Evolutionary conservation across 2,797 vertebrate genomes (phyloP).

Genomic region (Oreochromis grahami): DNA sequence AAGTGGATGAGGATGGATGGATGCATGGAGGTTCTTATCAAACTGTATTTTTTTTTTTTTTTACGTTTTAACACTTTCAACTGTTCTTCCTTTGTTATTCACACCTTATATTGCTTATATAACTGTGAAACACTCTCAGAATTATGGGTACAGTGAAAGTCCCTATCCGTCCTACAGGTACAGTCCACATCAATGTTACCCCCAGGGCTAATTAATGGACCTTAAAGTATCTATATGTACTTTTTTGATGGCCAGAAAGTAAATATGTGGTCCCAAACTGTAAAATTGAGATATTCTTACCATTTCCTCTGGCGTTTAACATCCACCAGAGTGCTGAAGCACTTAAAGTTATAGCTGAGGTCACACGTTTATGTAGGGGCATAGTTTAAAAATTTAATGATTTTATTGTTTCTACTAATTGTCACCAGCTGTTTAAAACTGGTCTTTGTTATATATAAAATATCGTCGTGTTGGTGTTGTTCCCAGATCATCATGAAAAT

Average conservation of each 20-base stretch:
- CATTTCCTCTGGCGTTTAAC: not conserved
- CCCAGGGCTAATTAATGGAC: not conserved
- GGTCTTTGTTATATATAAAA: too few relatives aligned
- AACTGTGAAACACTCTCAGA: not conserved
- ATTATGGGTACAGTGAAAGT: not conserved
- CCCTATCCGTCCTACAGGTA: not conserved
- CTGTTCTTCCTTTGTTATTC: not conserved
- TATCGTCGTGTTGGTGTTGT: too few relatives aligned
- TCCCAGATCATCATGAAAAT: too few relatives aligned
- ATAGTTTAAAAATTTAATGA: too few relatives aligned
- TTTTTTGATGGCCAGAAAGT: not conserved
- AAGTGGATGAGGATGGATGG: too few relatives aligned
- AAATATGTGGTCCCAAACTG: not conserved
- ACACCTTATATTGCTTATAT: not conserved
- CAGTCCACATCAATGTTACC: not conserved
- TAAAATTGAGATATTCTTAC: not conserved
- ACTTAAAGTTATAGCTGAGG: too few relatives aligned
- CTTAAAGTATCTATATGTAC: not conserved
- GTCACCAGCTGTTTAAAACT: too few relatives aligned
- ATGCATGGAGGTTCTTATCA: not conserved
- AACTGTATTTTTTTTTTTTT: not conserved
- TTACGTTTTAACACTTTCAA: not conserved
- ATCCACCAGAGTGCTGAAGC: not conserved
- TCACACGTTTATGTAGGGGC: too few relatives aligned
- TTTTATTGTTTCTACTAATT: too few relatives aligned